These are phyloP conservation scores for Eumaeus atala DNA, from an alignment of 1,140 invertebrate species.

Conservation along the genomic window DNA sequence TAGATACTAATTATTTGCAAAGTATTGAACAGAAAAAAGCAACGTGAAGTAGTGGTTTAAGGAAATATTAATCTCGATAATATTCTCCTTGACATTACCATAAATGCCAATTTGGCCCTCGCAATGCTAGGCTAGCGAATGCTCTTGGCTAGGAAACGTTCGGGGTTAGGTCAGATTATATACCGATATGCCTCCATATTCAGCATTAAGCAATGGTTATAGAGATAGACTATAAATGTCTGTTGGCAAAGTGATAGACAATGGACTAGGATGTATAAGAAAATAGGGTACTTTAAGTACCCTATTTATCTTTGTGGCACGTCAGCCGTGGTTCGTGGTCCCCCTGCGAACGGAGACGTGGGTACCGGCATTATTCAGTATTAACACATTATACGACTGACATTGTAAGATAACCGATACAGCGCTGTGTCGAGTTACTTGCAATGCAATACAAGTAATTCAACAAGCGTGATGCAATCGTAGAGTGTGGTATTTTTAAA, in stretches of 20 bases:
- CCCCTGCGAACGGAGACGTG: too few relatives aligned
- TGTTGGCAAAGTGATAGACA: background rate
- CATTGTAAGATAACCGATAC: too few relatives aligned
- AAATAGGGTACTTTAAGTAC: too few relatives aligned
- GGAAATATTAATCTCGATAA: background rate
- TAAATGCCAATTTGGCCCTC: slow-evolving; percentile 2
- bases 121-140: background rate
- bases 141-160: background rate
- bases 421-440: too few relatives aligned
- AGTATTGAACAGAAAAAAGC: background rate
- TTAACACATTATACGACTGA: too few relatives aligned
- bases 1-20: background rate
- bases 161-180: background rate
- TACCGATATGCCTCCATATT: background rate
- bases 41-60: background rate
- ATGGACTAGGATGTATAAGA: background rate
- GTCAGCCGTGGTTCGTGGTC: too few relatives aligned
- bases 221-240: background rate
- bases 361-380: too few relatives aligned
- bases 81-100: slow-evolving; percentile 7
- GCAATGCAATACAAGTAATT: too few relatives aligned
- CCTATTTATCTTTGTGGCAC: too few relatives aligned
- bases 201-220: background rate
- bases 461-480: too few relatives aligned
- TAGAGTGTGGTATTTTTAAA: too few relatives aligned